Evolutionary conservation across 2,797 vertebrate species (phyloP).

Genomic region (Nyctibius grandis): DNA sequence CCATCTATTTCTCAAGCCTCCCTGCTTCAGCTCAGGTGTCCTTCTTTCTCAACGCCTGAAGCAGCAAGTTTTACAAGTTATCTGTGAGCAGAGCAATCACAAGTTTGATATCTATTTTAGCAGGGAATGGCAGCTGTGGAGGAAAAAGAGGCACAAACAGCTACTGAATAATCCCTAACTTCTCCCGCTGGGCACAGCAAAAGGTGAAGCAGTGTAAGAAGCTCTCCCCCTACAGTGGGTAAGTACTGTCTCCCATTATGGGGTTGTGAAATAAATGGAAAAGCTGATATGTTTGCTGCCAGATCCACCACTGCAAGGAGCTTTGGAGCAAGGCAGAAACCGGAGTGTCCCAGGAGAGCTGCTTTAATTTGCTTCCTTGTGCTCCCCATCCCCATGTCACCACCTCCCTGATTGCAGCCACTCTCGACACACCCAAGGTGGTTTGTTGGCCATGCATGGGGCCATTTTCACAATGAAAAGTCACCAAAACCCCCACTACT

Average conservation of each 20-base stretch:
- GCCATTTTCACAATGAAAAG: neutral
- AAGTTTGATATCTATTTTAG: neutral
- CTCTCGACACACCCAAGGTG: neutral
- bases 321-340: neutral
- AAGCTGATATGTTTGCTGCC: neutral
- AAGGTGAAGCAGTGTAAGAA: neutral
- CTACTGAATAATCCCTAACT: neutral
- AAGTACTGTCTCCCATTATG: neutral
- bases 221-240: neutral
- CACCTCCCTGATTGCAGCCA: neutral
- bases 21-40: neutral
- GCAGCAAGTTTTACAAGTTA: neutral
- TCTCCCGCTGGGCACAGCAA: neutral
- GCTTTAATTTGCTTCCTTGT: neutral
- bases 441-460: rapidly evolving
- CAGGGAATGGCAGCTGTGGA: neutral
- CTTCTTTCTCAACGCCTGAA: neutral
- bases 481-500: neutral
- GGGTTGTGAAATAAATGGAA: neutral
- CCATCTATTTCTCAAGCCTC: neutral
- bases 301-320: neutral
- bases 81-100: neutral
- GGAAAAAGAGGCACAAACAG: neutral
- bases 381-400: neutral
- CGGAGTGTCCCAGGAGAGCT: neutral